Conservation (phyloP, 35 echinoderm and acorn worm species). For the Amphiura filiformis region DNA sequence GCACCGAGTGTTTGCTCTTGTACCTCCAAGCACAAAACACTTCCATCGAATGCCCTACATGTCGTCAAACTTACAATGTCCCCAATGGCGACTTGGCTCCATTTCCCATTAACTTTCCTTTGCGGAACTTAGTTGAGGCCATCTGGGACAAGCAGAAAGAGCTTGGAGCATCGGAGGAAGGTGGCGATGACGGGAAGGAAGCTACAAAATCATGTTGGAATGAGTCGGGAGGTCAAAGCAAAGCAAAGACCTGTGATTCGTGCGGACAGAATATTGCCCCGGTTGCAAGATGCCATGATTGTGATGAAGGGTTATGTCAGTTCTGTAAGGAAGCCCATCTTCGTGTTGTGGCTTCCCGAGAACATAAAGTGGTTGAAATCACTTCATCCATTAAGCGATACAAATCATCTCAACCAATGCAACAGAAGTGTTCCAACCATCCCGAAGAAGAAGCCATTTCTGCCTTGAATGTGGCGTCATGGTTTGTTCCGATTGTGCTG, state of each 20-base stretch:
- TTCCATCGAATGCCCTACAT: conserved; percentile 30
- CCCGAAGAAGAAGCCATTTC: neutral
- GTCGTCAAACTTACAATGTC: neutral
- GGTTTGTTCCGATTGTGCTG: neutral
- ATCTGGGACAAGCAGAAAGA: neutral
- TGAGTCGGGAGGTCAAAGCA: neutral
- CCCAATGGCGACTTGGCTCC: conserved; percentile 16
- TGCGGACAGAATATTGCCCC: neutral
- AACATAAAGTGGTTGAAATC: neutral
- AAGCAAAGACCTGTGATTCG: neutral
- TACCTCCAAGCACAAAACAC: neutral
- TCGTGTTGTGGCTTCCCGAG: neutral
- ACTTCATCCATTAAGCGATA: neutral
- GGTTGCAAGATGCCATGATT: neutral
- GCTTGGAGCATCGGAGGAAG: neutral
- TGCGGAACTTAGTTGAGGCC: conserved; percentile 45
- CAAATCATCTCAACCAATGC: neutral
- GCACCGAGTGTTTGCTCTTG: conserved; percentile 44
- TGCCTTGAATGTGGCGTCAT: neutral
- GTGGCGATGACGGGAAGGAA: no score
- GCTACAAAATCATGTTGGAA: no score
- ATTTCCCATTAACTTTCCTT: conserved; percentile 46
- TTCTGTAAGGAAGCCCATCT: neutral
- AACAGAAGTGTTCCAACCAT: neutral
- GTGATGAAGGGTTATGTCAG: neutral